Evolutionary conservation across 1,140 invertebrate species (phyloP), one percentile per base, ranked within the genome.

Genomic region (Amphibalanus amphitrite): DNA sequence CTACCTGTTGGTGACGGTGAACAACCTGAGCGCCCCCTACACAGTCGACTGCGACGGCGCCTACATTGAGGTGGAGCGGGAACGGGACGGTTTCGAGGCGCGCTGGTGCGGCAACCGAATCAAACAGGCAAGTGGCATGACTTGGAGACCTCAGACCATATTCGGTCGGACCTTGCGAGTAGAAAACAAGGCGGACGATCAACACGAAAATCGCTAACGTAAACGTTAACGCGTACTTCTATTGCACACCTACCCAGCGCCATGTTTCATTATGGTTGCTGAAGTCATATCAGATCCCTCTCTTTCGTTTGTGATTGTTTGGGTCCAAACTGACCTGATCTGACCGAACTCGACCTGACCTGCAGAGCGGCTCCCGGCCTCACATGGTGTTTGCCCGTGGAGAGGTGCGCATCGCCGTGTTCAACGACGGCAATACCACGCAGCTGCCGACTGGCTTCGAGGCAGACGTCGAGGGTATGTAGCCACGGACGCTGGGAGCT

Each of bases 81-180:
- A 78, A 70, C 75, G 75, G n/a, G 77, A 78, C 70, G 77, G 77
- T 6, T 78, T 75, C 69, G 77, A 78, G 65, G 77, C 77, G 8
- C 70, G 77, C 29, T 78, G 77, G 77, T 78, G 77, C 72, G 77
- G 77, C 6, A 77, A 77, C 69, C 70, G 75, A 65, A 76, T 77
- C 4, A 72, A 73, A 8, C 74, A 75, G 71, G 76, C 33, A 38
- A 38, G 33, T 38, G 15, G 33, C 4, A 38, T 4, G 4, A 38
- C 4, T 4, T 38, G 4, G 33, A 4, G 15, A 38, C 33, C 15
- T 4, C 15, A 38, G 33, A 38, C 33, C 33, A 6, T 38, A 38
- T 38, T 38, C 33, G n/a, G n/a, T n/a, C n/a, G n/a, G n/a, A n/a
- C n/a, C n/a, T n/a, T n/a, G n/a, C n/a, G n/a, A n/a, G n/a, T n/a